phyloP scores from a whole-genome alignment of 2,888 invertebrate species.

The Dasypolia templi region DNA sequence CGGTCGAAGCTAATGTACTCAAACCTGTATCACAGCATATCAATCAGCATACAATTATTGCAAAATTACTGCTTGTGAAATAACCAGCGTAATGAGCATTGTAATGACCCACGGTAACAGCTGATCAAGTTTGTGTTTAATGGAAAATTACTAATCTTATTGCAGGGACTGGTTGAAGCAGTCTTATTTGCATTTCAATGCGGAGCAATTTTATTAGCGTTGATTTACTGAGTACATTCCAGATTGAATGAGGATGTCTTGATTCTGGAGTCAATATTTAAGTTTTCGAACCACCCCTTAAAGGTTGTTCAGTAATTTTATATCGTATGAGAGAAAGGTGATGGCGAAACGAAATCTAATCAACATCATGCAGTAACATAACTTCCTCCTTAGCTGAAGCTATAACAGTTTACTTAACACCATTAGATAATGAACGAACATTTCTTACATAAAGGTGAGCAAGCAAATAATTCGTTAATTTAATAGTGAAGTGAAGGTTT shows the following conservation, averaged over 20 bases:
- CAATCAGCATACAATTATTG: constrained; percentile 74
- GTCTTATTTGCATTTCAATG: constrained; percentile 39
- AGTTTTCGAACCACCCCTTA: neutral
- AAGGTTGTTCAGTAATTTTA: no score
- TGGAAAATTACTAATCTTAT: constrained; percentile 49
- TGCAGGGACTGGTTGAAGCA: constrained; percentile 22
- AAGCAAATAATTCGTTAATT: constrained; percentile 53
- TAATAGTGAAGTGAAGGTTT: constrained; percentile 55
- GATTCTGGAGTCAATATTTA: neutral
- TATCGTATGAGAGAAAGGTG: constrained; percentile 9
- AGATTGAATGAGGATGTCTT: neutral
- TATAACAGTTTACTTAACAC: constrained; percentile 32
- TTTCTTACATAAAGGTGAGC: constrained; percentile 34
- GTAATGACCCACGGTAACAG: constrained; percentile 56
- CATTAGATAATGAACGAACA: constrained; percentile 36
- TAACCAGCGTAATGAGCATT: constrained; percentile 70
- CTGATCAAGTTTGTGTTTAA: constrained; percentile 55
- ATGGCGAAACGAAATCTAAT: constrained; percentile 25
- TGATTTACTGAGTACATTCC: neutral
- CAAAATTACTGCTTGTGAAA: constrained; percentile 78
- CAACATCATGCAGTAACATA: constrained; percentile 24
- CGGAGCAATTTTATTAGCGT: constrained; percentile 7
- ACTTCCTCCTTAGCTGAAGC: constrained; percentile 25
- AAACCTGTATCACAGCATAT: constrained; percentile 72
- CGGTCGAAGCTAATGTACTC: constrained; percentile 67